Conservation (phyloP, 2,888 invertebrate genomes). For the Eretmocerus hayati region DNA sequence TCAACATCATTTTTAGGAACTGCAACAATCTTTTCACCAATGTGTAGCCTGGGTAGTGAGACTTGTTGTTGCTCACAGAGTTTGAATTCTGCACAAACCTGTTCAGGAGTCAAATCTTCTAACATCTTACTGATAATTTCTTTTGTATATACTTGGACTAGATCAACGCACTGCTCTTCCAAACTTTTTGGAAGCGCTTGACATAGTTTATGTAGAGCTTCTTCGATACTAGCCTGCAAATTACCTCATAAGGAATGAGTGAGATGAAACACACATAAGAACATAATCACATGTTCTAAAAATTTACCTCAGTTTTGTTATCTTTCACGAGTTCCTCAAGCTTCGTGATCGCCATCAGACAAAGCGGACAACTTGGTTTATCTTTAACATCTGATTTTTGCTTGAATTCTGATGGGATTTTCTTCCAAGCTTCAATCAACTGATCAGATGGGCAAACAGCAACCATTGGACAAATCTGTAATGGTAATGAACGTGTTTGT, state of each 20-base stretch:
- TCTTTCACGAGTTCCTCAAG: conserved; percentile 65
- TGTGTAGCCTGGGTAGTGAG: conserved; percentile 1
- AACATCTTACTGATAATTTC: conserved; percentile 71
- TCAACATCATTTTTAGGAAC: conserved; percentile 38
- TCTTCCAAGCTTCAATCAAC: conserved; percentile 41
- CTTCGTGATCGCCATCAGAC: conserved; percentile 73
- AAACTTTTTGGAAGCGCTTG: conserved; percentile 58
- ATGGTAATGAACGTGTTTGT: conserved; percentile 12
- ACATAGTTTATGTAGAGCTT: conserved; percentile 68
- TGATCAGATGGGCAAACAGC: conserved; percentile 58
- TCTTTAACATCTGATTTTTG: conserved; percentile 51
- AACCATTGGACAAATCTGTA: conserved; percentile 64
- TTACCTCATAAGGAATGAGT: conserved; percentile 4
- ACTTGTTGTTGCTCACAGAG: conserved; percentile 53
- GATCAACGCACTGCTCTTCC: conserved; percentile 62
- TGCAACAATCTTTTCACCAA: conserved; percentile 15
- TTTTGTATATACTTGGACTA: conserved; percentile 69
- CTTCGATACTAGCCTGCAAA: conserved; percentile 60
- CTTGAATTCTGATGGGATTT: conserved; percentile 48
- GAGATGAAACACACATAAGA: no score
- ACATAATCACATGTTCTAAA: no score
- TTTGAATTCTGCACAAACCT: conserved; percentile 72
- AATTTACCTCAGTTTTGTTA: conserved; percentile 59
- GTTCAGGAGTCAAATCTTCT: conserved; percentile 65
- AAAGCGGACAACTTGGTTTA: conserved; percentile 72